Evolutionary conservation across 2,113 vertebrate genomes (phyloP), one percentile per base, ranked within the genome.

Genomic region (Rana temporaria): DNA sequence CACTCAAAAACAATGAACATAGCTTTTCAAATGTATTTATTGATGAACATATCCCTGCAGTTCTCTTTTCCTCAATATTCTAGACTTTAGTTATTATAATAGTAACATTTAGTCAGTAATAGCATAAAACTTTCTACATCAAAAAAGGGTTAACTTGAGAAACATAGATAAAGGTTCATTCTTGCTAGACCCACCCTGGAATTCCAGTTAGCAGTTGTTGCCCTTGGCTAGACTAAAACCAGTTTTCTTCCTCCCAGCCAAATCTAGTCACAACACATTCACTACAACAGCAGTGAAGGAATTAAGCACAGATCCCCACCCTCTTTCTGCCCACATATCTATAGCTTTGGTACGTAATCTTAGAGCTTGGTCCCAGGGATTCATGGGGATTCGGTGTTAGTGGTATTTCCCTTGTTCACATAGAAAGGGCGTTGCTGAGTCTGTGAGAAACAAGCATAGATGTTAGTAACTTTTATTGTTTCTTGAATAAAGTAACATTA

Each of bases 341-440:
- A 52, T 42, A 68, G 60, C 52, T 79, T 32, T 56, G 57, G 73
- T 76, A 52, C 30, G 59, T 38, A 22, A 38, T 60, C 30, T 75
- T 57, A 75, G 19, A 32, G 30, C 56, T 22, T 19, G 0, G 3
- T 53, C 75, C 56, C 38, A 55, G 20, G 64, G 24, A 20, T 59
- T 95, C 91, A 95, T 0, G 94, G 94, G 14, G 94, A 92, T 88
- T 95, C 94, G 0, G 89, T 91, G 90, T 89, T 91, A 1, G 92
- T 75, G 81, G 90, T 91, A 0, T 86, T 93, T 91, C 93, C 93
- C 89, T 94, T 95, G 92, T 92, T 95, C 89, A 95, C 93, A 53
- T 93, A 94, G 86, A 95, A 95, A 0, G 94, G 93, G 64, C 93
- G 90, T 84, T 93, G 92, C 84, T 94, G 93, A 63, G 92, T 90